Evolutionary conservation across 2,113 vertebrate genomes (phyloP), one percentile per base, ranked within the genome.

Genomic region (Lota lota): DNA sequence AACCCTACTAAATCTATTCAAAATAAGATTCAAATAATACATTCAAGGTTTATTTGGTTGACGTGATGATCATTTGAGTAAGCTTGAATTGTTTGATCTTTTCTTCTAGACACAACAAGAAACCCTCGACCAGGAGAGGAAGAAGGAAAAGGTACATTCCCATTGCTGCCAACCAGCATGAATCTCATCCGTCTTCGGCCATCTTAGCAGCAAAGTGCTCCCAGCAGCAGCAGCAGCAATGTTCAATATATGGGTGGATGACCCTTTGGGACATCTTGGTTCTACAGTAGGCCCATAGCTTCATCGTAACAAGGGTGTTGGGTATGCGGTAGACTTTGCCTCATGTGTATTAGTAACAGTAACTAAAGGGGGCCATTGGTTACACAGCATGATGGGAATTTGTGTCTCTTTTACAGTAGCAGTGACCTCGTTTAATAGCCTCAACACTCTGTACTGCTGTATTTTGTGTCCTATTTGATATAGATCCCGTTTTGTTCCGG

Each of bases 81-180:
- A 28, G 40, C 8, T 47, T 47, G 40, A 47, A 11, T 47, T 47
- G 40, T 47, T 47, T 47, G 12, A 28, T 28, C 4, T 59, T 47
- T 84, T 36, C 7, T 21, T 67, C 33, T 89, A 99, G 97, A 99
- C 77, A 99, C 97, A 54, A 99, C 97, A 1, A 93, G 97, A 78
- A 89, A 93, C 63, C 95, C 97, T 0, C 92, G 97, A n/a, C 92
- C 94, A 0, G 97, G 95, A 50, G 97, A 98, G 76, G 91, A 93
- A 67, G 89, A 96, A 4, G 97, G 97, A 80, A 99, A 92, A 96
- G 96, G 97, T 97, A 91, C 62, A 58, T 15, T 47, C 40, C 63
- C 28, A 36, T 22, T 15, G 7, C 36, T 64, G 7, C 36, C 47
- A n/a, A 50, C 33, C 33, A 20, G 19, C 33, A 40, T 40, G n/a